These are phyloP conservation scores for Stichodactyla helianthus DNA, from an alignment of 64 coral and sea anemone genomes.

Conservation along the genomic window DNA sequence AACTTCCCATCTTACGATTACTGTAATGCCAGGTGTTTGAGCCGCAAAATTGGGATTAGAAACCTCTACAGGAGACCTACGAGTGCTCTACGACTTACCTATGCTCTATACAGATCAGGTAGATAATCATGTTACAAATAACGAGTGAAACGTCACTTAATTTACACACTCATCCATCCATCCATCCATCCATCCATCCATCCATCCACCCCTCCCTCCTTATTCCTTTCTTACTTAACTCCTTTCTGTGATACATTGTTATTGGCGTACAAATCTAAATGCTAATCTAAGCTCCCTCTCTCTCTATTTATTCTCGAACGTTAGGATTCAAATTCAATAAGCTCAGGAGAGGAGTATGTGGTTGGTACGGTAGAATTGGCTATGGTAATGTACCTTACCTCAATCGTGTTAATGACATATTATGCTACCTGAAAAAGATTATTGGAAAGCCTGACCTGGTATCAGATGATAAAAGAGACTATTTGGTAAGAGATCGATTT, in stretches of 20 bases:
- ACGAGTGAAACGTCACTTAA: background rate
- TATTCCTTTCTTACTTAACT: background rate
- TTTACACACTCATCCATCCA: background rate
- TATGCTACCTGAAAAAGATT: background rate
- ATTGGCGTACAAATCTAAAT: too few species aligned
- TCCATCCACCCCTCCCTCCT: background rate
- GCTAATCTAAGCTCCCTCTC: background rate
- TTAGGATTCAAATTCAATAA: background rate
- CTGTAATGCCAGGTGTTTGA: background rate
- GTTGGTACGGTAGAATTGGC: background rate
- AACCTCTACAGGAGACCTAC: background rate
- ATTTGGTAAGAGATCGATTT: background rate
- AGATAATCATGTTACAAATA: too few species aligned
- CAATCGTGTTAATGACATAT: background rate
- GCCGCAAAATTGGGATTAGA: background rate
- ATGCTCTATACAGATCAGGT: background rate
- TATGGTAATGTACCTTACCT: background rate
- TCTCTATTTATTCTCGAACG: background rate
- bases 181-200: background rate
- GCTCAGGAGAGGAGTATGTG: background rate
- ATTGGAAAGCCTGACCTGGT: conserved; percentile 6
- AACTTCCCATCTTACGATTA: background rate
- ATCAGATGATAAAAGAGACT: background rate
- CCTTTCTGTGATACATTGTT: too few species aligned
- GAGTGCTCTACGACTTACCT: background rate